A percentile compares a stretch with the other conserved stretches of the same genome.
These are phyloP conservation scores for Melipona quadrifasciata DNA, from an alignment of 1,140 invertebrate genomes.

Conservation along the genomic window DNA sequence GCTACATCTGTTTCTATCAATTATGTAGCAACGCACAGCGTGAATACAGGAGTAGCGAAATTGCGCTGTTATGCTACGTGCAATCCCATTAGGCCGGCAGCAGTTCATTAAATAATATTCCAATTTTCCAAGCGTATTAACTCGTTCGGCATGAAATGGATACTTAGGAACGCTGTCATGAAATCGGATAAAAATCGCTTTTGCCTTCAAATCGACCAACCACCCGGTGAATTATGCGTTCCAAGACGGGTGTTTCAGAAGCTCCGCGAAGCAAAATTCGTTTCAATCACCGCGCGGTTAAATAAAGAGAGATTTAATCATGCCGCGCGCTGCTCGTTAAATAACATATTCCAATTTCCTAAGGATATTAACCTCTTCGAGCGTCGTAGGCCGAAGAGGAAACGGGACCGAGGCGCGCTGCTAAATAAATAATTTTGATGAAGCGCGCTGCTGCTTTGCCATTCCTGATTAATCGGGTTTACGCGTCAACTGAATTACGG, in stretches of 20 bases:
- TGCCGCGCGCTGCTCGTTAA: conserved; percentile 23
- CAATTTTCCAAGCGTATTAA: conserved; percentile 40
- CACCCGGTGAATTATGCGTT: not conserved
- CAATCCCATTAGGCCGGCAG: conserved; percentile 29
- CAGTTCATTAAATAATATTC: conserved; percentile 50
- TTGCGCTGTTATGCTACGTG: conserved; percentile 15
- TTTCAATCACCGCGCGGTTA: conserved; percentile 34
- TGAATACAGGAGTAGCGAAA: conserved; percentile 14
- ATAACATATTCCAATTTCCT: conserved; percentile 57
- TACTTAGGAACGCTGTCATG: not conserved
- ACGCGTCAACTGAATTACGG: conserved; percentile 38
- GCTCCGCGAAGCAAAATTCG: not conserved
- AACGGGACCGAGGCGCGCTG: not conserved
- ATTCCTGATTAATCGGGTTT: conserved; percentile 36
- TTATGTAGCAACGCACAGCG: conserved; percentile 12
- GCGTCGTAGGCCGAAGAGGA: not conserved
- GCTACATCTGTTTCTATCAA: conserved; percentile 28
- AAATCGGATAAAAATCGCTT: not conserved
- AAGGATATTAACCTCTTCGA: conserved; percentile 55
- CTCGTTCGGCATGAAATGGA: conserved; percentile 22
- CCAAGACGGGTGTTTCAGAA: too few relatives aligned
- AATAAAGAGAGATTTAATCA: conserved; percentile 34
- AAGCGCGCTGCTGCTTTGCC: conserved; percentile 18
- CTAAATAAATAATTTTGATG: conserved; percentile 55
- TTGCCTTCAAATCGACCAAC: not conserved